These are phyloP conservation scores for Ctenomys sociabilis DNA, from an alignment of 2,113 vertebrate species.

Conservation along the genomic window DNA sequence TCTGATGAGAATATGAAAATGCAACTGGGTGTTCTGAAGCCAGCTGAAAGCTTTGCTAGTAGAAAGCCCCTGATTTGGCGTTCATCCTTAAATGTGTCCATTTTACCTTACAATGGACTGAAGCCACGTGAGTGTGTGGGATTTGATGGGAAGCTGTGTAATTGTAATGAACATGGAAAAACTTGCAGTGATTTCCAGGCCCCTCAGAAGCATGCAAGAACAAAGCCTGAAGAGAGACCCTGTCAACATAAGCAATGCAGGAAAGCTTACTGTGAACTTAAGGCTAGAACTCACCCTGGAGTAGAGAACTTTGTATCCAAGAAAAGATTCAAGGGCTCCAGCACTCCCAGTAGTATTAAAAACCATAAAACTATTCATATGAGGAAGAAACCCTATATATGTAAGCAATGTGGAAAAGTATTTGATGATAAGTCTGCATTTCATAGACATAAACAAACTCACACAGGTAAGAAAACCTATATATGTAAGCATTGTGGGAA, in stretches of 20 bases:
- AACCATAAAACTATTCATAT: background rate
- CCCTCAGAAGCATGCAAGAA: background rate
- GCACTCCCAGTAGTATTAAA: no score
- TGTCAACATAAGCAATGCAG: background rate
- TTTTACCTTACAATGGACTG: background rate
- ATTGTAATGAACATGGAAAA: background rate
- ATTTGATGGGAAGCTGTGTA: background rate
- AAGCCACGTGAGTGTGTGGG: background rate
- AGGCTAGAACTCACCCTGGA: no score
- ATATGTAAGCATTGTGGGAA: background rate
- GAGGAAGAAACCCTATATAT: background rate
- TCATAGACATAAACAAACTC: background rate
- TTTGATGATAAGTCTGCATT: background rate
- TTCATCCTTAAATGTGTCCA: background rate
- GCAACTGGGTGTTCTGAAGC: background rate
- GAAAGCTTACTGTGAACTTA: background rate
- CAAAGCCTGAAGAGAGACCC: background rate
- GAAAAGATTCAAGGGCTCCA: no score
- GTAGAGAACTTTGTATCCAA: no score
- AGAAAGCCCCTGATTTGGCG: background rate
- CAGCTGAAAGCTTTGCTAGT: background rate
- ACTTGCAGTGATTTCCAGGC: background rate
- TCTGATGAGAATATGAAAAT: background rate
- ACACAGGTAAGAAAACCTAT: background rate
- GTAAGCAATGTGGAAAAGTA: no score